Evolutionary conservation across 2,797 vertebrate species (phyloP).

Genomic region (Kryptopterus vitreolus): DNA sequence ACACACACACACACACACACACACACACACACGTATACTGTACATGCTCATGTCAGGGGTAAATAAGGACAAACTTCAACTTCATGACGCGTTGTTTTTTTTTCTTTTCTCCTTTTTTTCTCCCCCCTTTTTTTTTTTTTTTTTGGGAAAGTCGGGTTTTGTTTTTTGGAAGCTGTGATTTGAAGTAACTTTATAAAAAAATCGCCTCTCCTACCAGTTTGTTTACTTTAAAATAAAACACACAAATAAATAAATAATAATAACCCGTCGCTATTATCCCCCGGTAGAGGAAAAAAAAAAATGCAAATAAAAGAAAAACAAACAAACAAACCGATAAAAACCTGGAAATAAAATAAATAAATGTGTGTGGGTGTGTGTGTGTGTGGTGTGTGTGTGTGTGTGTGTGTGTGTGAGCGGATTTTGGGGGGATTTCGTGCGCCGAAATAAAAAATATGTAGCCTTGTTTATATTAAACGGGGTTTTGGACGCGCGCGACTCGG

Average conservation of each 20-base stretch:
- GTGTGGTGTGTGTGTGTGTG: too few species aligned
- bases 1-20: neutral
- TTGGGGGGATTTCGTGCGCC: neutral
- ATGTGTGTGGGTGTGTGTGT: too few species aligned
- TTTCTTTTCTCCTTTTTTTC: neutral
- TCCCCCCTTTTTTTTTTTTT: neutral
- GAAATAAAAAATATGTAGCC: neutral
- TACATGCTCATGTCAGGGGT: neutral
- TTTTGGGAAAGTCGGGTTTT: constrained; percentile 31
- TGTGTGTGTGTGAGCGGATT: neutral
- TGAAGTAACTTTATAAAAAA: constrained; percentile 2
- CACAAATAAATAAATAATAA: neutral
- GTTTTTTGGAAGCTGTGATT: neutral
- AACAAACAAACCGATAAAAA: neutral
- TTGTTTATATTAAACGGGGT: neutral
- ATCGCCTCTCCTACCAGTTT: constrained; percentile 7
- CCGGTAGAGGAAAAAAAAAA: too few species aligned
- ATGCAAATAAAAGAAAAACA: too few species aligned
- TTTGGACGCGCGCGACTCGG: neutral
- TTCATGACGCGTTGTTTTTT: neutral
- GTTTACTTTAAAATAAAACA: neutral
- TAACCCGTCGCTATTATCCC: too few species aligned
- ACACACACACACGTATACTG: neutral
- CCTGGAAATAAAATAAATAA: too few species aligned
- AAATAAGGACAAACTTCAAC: constrained; percentile 33